These are phyloP conservation scores for Hypotaenidia okinawae DNA, from an alignment of 2,797 vertebrate species.

Conservation along the genomic window DNA sequence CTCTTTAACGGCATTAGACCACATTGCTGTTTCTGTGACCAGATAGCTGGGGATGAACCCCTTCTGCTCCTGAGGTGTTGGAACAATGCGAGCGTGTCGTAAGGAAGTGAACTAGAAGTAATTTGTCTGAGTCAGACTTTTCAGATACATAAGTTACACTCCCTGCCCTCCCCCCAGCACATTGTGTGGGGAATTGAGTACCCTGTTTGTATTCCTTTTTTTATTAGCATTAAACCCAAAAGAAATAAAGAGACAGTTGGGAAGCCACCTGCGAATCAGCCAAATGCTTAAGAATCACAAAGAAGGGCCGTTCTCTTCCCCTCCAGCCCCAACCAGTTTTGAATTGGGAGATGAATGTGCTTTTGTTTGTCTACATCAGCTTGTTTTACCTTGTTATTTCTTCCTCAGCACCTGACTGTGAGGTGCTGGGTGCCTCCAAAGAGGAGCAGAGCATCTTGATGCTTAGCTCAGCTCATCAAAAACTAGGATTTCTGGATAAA, in stretches of 20 bases:
- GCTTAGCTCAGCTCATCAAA: background rate
- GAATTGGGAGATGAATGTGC: background rate
- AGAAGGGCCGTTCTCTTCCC: background rate
- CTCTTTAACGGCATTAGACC: slow-evolving; percentile 32
- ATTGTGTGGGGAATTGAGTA: slow-evolving; percentile 61
- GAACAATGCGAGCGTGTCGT: slow-evolving; percentile 78
- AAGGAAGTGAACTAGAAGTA: slow-evolving; percentile 80
- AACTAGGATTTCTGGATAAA: background rate
- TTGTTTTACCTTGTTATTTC: background rate
- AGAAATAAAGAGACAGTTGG: slow-evolving; percentile 62
- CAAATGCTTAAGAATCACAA: slow-evolving; percentile 25
- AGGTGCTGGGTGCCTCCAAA: background rate
- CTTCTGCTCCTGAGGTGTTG: slow-evolving; percentile 70
- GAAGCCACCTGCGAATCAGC: slow-evolving; percentile 44
- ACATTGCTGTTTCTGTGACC: slow-evolving; percentile 2
- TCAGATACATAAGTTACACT: slow-evolving; percentile 44
- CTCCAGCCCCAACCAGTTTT: background rate
- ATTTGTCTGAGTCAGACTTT: slow-evolving; percentile 75
- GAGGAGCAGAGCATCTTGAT: background rate
- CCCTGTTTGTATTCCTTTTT: slow-evolving; percentile 52
- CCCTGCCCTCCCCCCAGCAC: slow-evolving; percentile 48
- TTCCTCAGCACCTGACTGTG: background rate
- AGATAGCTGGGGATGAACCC: slow-evolving; percentile 57
- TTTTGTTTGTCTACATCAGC: background rate
- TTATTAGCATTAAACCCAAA: slow-evolving; percentile 63